Evolutionary conservation across 2,797 vertebrate genomes (phyloP).

Genomic region (Labroides dimidiatus): DNA sequence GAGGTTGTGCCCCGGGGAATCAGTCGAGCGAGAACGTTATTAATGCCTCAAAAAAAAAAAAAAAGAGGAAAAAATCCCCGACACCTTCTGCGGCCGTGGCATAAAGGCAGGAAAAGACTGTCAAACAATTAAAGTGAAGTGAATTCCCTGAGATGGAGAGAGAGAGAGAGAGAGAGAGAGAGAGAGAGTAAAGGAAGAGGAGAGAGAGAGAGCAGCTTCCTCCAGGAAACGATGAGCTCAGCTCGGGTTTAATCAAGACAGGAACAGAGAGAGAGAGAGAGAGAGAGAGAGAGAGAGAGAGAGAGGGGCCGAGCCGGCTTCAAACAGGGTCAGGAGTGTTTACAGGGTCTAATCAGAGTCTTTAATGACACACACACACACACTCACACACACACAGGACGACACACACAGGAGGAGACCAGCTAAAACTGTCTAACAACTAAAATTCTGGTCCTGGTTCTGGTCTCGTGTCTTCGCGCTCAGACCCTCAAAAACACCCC

Average conservation of each 20-base stretch:
- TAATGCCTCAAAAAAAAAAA: conserved; percentile 85
- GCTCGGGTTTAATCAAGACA: conserved; percentile 41
- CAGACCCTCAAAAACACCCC: not conserved
- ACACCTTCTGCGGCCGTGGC: conserved; percentile 79
- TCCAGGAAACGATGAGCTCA: conserved; percentile 60
- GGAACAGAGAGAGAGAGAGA: conserved; percentile 49
- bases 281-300: conserved; percentile 15
- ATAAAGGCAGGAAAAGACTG: conserved; percentile 88
- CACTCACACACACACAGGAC: not conserved
- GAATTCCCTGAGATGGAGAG: conserved; percentile 84
- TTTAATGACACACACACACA: conserved; percentile 1
- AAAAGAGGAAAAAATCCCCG: conserved; percentile 67
- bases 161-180: not conserved
- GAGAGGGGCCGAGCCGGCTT: conserved; percentile 28
- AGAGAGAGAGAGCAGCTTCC: conserved; percentile 63
- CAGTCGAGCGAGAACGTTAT: conserved; percentile 81
- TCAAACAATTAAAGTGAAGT: conserved; percentile 88
- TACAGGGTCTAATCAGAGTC: conserved; percentile 37
- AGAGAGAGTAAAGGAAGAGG: conserved; percentile 64
- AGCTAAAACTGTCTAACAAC: too few relatives aligned
- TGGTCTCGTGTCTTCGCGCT: too few relatives aligned
- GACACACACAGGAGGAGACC: conserved; percentile 1
- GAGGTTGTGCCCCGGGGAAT: conserved; percentile 86
- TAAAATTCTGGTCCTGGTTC: too few relatives aligned
- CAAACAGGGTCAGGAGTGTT: conserved; percentile 41